These are phyloP conservation scores for Melanotaenia nigrans DNA, from an alignment of 2,797 vertebrate genomes.

Conservation along the genomic window DNA sequence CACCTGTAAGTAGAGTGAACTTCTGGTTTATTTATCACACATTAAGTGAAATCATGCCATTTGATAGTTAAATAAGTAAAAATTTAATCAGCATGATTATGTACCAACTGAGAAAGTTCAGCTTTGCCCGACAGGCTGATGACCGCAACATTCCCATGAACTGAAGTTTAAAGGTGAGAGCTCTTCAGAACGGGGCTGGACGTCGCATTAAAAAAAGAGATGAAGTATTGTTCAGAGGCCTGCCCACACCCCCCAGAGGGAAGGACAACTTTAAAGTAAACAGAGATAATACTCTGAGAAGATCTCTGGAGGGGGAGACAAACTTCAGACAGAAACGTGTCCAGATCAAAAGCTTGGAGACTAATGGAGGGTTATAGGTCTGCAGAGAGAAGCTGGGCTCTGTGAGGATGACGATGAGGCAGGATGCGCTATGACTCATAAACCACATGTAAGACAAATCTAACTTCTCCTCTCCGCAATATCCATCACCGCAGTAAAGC, in stretches of 20 bases:
- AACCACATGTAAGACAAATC: constrained; percentile 48
- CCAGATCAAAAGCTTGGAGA: constrained; percentile 67
- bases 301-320: constrained; percentile 44
- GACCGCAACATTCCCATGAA: constrained; percentile 1
- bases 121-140: not conserved
- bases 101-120: constrained; percentile 5
- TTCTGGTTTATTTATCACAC: constrained; percentile 13
- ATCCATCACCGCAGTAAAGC: constrained; percentile 39
- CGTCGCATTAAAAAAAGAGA: constrained; percentile 48
- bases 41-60: not conserved
- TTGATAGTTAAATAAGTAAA: not conserved
- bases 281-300: constrained; percentile 52
- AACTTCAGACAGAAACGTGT: constrained; percentile 59
- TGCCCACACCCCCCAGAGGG: constrained; percentile 46
- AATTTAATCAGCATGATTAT: not conserved
- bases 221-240: constrained; percentile 52
- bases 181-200: constrained; percentile 48
- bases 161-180: constrained; percentile 18
- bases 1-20: not conserved
- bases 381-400: constrained; percentile 35
- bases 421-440: constrained; percentile 26
- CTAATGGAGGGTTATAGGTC: constrained; percentile 47
- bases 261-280: constrained; percentile 62
- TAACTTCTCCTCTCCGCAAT: constrained; percentile 32
- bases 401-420: constrained; percentile 22